Evolutionary conservation across 2,797 vertebrate genomes (phyloP), one percentile per base, ranked within the genome.

Genomic region (Presbytis comata): DNA sequence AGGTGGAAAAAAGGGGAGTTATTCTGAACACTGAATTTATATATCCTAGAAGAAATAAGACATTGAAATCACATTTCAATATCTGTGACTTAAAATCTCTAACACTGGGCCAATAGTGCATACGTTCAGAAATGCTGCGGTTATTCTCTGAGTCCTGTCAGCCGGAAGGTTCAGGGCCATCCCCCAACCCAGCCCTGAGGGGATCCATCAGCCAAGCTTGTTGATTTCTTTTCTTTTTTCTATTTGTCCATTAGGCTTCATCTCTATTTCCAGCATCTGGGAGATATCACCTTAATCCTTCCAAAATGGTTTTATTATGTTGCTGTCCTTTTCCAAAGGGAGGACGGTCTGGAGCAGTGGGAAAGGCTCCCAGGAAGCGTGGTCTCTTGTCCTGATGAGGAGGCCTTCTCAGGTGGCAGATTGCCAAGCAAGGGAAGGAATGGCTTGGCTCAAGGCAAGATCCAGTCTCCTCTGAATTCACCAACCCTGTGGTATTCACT

Each of bases 141-240:
- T 36, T 19, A 0, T 21, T 33, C 13, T 81, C n/a, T 0, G 3
- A 11, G 21, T 9, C 41, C 12, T 0, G 0, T 3, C 24, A 36
- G 46, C 46, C 9, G 1, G 6, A 14, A 30, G 55, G 11, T 36
- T 24, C 11, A 0, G 3, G 1, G 26, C 24, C 59, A 3, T 28
- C 24, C 21, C 22, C 2, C 39, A 7, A 13, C 9, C 57, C 41
- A 19, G 50, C 30, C 21, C 55, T 24, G 9, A 1, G 41, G 0
- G 28, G 6, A 50, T 2, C 5, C 0, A 9, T n/a, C 22, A 13
- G 39, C 41, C 33, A 19, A 30, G 22, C 28, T 10, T 11, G 0
- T 0, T 3, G 11, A 3, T 16, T 19, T 59, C 28, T 33, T 22
- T 17, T 30, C 76, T 13, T 24, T 5, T 11, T 30, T 1, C 26